Percentiles rank a stretch among this genome's conserved stretches.
phyloP scores from a whole-genome alignment of 2,797 vertebrate species.

The Megalops cyprinoides region DNA sequence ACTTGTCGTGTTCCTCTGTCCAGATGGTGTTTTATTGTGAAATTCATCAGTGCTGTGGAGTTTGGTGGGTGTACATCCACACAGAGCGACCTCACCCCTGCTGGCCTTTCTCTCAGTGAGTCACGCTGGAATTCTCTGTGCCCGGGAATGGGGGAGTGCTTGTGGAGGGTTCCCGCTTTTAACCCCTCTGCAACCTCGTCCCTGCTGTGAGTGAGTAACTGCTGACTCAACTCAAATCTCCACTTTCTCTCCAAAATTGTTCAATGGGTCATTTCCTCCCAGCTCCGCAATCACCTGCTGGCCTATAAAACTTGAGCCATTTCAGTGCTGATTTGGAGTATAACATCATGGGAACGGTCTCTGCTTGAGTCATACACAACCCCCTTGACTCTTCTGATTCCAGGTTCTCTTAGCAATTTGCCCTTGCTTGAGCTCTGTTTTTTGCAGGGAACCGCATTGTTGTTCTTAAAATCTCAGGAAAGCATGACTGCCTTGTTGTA shows the following conservation, averaged over 20 bases:
- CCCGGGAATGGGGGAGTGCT: neutral
- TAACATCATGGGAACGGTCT: neutral
- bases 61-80: neutral
- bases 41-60: conserved; percentile 19
- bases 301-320: neutral
- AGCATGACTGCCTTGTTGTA: too few relatives aligned
- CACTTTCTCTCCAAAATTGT: neutral
- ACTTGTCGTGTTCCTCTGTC: conserved; percentile 11
- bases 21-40: conserved; percentile 29
- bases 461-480: too few relatives aligned
- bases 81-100: neutral
- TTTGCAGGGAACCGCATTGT: too few relatives aligned
- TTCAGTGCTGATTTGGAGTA: neutral
- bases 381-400: neutral
- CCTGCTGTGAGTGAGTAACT: neutral
- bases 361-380: neutral
- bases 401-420: neutral
- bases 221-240: neutral
- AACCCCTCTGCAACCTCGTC: neutral
- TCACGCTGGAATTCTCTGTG: neutral
- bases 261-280: neutral
- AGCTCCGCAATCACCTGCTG: neutral
- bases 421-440: too few relatives aligned
- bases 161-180: neutral
- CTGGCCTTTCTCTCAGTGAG: neutral